These are phyloP conservation scores for Cheilosia scutellata DNA, from an alignment of 2,888 invertebrate species.

Conservation along the genomic window DNA sequence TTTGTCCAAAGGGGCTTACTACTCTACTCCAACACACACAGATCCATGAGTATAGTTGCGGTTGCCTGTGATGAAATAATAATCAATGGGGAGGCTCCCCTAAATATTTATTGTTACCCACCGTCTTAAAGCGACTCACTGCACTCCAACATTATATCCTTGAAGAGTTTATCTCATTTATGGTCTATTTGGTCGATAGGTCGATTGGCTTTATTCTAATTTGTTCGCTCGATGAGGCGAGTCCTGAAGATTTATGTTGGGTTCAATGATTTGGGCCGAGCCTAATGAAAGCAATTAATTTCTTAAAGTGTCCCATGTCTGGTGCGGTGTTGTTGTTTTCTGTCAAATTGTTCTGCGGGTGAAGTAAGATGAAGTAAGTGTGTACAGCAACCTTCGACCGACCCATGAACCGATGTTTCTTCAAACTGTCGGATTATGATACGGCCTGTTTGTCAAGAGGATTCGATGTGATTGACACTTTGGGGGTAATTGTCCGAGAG, in stretches of 20 bases:
- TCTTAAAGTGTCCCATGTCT: constrained; percentile 14
- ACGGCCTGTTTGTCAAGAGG: background rate
- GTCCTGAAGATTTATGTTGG: constrained; percentile 31
- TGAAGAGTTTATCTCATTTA: constrained; percentile 18
- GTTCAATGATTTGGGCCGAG: constrained; percentile 41
- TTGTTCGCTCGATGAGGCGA: constrained; percentile 40
- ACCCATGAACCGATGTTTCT: constrained; percentile 27
- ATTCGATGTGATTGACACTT: constrained; percentile 44
- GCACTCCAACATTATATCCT: background rate
- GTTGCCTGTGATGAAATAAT: constrained; percentile 12
- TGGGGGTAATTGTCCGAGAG: constrained; percentile 47
- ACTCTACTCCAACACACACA: constrained; percentile 1
- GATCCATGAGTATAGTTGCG: constrained; percentile 3
- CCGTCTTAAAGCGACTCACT: background rate
- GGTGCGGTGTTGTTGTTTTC: background rate
- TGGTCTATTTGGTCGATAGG: constrained; percentile 28
- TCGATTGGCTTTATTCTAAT: constrained; percentile 68
- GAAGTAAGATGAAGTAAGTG: background rate
- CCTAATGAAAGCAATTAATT: constrained; percentile 61
- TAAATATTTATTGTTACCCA: too few relatives aligned
- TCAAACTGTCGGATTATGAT: constrained; percentile 29
- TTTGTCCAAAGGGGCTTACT: background rate
- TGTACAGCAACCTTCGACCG: constrained; percentile 44
- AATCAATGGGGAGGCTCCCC: background rate
- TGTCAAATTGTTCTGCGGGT: background rate